Base-by-base conservation (phyloP, 2,797 vertebrate species). In the Melanogrammus aeglefinus region DNA sequence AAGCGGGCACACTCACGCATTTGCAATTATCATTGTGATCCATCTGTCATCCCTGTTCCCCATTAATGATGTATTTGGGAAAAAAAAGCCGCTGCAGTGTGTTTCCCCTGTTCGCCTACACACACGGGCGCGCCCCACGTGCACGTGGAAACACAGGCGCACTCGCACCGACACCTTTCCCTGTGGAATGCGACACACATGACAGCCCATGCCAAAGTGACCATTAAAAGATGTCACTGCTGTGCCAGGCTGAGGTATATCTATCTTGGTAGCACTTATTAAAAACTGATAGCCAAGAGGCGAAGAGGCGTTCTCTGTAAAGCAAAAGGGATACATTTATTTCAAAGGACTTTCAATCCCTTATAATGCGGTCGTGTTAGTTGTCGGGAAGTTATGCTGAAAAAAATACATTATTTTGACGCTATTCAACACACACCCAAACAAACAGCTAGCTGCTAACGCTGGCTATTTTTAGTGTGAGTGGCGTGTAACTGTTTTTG, bases 21-120 rank as follows among this genome's bases (percentile, higher is more conserved):
- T 89, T 84, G 89, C 90, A 86, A 85, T 92, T 90, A 89, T 82
- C 84, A 88, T 83, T 82, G 83, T 90, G 89, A 93, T 91, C 90
- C 91, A 92, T 92, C 90, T 91, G 90, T 92, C 93, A 92, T 89
- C 89, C 85, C 84, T 83, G 88, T 88, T 88, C 88, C 83, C 75
- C 86, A 88, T 85, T 92, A 90, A 92, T 92, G 91, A 91, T 77
- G 84, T 87, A 85, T 90, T 79, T 82, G 87, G 89, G 85, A 88
- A 90, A 85, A 88, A 90, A 51, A 51, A 21, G 85, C 82, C 79
- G 82, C 83, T 75, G 84, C 83, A 79, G 77, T 75, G 83, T 80
- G 82, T 72, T 39, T 86, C 79, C 84, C 73, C 82, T 39, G 29
- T 75, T 81, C 82, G 79, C 84, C 85, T 83, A 84, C 83, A 81